These are phyloP conservation scores for Leptinotarsa defecta DNA, from an alignment of 1,140 invertebrate species.

Conservation along the genomic window DNA sequence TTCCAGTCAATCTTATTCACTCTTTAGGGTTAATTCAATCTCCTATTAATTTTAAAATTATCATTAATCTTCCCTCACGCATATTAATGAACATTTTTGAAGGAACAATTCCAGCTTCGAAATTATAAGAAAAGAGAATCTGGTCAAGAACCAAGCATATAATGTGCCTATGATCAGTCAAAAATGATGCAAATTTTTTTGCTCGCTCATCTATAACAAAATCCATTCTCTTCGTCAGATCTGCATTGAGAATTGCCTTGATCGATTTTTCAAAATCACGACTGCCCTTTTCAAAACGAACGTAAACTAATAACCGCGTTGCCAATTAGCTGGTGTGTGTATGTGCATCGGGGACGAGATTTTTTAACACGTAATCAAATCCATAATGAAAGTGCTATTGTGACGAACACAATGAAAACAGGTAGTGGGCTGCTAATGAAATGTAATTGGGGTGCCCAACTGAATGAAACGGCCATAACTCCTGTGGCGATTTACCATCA, in stretches of 20 bases:
- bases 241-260: neutral
- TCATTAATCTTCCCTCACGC: no score
- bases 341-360: neutral
- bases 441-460: neutral
- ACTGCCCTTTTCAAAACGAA: neutral
- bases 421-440: conserved; percentile 5
- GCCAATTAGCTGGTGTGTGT: conserved; percentile 1
- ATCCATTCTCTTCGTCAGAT: neutral
- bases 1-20: no score
- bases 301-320: neutral
- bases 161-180: no score
- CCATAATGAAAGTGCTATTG: conserved; percentile 6
- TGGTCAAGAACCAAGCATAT: no score
- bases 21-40: no score
- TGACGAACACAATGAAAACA: conserved; percentile 6
- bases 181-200: no score
- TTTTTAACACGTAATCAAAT: conserved; percentile 6
- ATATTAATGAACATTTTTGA: no score
- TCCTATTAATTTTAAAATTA: no score
- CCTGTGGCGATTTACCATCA: conserved; percentile 5
- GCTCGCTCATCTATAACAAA: neutral
- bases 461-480: conserved; percentile 8
- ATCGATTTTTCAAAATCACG: neutral
- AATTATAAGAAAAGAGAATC: no score
- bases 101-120: no score